These are phyloP conservation scores for Tringa solitaria DNA, from an alignment of 2,113 vertebrate genomes.

Conservation along the genomic window DNA sequence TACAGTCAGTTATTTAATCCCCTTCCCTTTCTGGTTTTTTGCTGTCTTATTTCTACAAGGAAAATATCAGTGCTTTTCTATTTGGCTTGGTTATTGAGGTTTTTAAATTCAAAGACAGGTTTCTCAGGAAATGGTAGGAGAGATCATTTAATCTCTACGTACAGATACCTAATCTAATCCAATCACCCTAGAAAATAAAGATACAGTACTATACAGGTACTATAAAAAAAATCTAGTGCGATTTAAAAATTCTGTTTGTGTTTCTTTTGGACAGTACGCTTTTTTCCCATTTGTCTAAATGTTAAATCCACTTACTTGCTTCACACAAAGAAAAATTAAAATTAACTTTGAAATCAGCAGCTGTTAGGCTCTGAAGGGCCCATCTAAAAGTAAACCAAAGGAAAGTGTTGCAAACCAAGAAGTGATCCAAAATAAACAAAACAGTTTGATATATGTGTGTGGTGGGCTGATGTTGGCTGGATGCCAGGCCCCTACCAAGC, in stretches of 20 bases:
- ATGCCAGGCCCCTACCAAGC: background rate
- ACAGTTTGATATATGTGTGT: background rate
- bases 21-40: background rate
- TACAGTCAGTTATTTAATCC: background rate
- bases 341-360: background rate
- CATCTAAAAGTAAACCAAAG: background rate
- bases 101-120: background rate
- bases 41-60: background rate
- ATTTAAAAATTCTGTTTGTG: background rate
- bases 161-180: background rate
- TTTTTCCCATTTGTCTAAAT: background rate
- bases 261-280: background rate
- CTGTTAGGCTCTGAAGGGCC: background rate
- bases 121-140: background rate
- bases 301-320: background rate
- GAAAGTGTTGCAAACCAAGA: background rate
- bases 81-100: background rate
- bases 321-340: background rate
- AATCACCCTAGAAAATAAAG: background rate
- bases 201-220: background rate
- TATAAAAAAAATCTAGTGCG: background rate
- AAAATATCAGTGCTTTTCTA: background rate
- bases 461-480: background rate
- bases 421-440: background rate
- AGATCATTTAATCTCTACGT: background rate